Percentiles rank a stretch among this genome's conserved stretches.
These are phyloP conservation scores for Sciurus carolinensis DNA, from an alignment of 2,797 vertebrate species.

Conservation along the genomic window DNA sequence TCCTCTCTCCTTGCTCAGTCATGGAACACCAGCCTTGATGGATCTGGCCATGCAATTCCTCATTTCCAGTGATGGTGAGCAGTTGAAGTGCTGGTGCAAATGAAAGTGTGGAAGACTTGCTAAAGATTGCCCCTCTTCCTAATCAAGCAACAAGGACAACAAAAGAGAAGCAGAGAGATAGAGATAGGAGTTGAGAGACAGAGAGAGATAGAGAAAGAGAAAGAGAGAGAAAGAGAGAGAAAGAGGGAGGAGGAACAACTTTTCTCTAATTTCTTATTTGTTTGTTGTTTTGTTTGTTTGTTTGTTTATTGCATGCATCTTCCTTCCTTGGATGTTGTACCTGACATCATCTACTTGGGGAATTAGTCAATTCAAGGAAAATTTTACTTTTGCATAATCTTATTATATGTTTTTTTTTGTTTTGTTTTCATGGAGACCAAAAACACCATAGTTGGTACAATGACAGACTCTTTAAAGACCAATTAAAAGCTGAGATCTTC, in stretches of 20 bases:
- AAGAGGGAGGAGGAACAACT: not conserved
- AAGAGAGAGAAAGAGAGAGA: too few species aligned
- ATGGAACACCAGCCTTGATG: not conserved
- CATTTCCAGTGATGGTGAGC: not conserved
- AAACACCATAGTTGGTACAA: not conserved
- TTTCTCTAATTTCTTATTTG: not conserved
- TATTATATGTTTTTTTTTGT: not conserved
- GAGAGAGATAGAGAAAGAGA: too few species aligned
- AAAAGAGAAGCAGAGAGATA: rapidly evolving
- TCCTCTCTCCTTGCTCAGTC: rapidly evolving
- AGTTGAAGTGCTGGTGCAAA: not conserved
- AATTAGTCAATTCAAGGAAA: not conserved
- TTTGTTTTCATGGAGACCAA: not conserved
- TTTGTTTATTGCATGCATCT: not conserved
- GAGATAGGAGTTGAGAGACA: too few species aligned
- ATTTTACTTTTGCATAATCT: rapidly evolving
- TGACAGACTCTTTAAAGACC: not conserved
- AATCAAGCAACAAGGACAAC: not conserved
- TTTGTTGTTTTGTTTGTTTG: not conserved
- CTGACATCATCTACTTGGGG: not conserved
- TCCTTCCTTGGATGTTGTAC: not conserved
- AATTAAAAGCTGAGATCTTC: not conserved
- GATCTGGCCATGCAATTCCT: not conserved
- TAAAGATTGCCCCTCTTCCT: not conserved
- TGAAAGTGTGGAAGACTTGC: not conserved